phyloP scores from a whole-genome alignment of 2,113 vertebrate genomes.

The Furnarius figulus region DNA sequence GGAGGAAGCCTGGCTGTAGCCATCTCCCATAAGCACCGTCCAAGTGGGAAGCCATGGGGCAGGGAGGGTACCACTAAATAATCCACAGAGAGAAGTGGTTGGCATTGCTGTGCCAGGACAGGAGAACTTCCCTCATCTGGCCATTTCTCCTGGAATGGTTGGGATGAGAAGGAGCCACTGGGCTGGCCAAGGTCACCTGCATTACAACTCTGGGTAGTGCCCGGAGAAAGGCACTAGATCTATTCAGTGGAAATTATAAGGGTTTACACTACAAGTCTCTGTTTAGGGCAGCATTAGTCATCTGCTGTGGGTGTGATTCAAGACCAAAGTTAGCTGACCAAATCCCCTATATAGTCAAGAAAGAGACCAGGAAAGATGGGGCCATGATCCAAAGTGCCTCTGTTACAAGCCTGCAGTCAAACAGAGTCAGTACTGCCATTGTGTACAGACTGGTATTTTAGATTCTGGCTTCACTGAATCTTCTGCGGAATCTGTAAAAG shows the following conservation, averaged over 20 bases:
- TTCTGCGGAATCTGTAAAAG: conserved; percentile 22
- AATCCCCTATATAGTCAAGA: conserved; percentile 58
- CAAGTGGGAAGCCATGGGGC: not conserved
- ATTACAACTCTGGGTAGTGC: rapidly evolving
- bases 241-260: not conserved
- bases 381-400: conserved; percentile 5
- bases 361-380: not conserved
- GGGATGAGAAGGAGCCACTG: not conserved
- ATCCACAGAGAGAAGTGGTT: not conserved
- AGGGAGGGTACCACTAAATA: not conserved
- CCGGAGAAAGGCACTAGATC: not conserved
- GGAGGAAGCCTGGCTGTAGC: not conserved
- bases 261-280: not conserved
- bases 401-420: not conserved
- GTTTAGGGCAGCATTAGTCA: conserved; percentile 45
- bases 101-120: not conserved
- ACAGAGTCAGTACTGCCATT: conserved; percentile 16
- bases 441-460: conserved; percentile 11
- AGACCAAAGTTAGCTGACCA: conserved; percentile 58
- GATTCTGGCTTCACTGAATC: not conserved
- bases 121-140: not conserved
- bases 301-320: conserved; percentile 42
- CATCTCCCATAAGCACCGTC: not conserved
- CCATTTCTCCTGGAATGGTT: not conserved
- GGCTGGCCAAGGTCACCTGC: not conserved